A percentile compares a stretch with the other conserved stretches of the same genome.
Evolutionary conservation across 1,140 invertebrate species (phyloP).

Genomic region (Mylabris phalerata): DNA sequence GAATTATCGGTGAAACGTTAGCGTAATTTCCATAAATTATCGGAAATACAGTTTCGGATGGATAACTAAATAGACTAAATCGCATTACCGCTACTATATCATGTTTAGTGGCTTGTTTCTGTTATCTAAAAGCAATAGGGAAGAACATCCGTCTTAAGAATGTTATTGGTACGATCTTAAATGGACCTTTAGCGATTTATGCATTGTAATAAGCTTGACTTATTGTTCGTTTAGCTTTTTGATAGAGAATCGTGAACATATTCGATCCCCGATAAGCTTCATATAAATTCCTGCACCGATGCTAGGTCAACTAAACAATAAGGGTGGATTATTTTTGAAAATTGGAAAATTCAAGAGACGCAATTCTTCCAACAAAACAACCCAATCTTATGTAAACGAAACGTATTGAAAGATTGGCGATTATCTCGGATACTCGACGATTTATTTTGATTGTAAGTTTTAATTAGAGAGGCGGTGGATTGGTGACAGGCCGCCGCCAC

Average conservation of each 20-base stretch:
- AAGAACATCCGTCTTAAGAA: constrained; percentile 30
- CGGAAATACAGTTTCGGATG: not conserved
- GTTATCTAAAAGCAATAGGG: constrained; percentile 32
- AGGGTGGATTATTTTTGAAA: constrained; percentile 28
- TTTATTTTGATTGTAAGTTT: too few relatives aligned
- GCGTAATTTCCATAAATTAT: constrained; percentile 23
- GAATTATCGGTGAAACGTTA: not conserved
- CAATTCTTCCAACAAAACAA: constrained; percentile 11
- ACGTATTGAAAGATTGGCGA: constrained; percentile 37
- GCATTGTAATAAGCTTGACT: constrained; percentile 28
- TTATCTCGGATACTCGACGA: constrained; percentile 16
- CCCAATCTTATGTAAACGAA: constrained; percentile 33
- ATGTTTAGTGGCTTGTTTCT: constrained; percentile 32
- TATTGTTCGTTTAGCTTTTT: constrained; percentile 13
- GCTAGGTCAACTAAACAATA: constrained; percentile 1
- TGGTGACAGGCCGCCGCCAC: too few relatives aligned
- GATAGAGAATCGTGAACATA: constrained; percentile 11
- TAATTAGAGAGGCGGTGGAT: too few relatives aligned
- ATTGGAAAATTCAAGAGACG: constrained; percentile 25
- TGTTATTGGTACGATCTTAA: constrained; percentile 27
- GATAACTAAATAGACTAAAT: not conserved
- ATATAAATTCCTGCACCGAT: not conserved
- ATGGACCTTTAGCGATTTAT: constrained; percentile 30
- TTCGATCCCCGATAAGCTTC: constrained; percentile 11
- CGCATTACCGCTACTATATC: constrained; percentile 28